phyloP scores from a whole-genome alignment of 2,797 vertebrate genomes.

The Phalloptychus januarius region DNA sequence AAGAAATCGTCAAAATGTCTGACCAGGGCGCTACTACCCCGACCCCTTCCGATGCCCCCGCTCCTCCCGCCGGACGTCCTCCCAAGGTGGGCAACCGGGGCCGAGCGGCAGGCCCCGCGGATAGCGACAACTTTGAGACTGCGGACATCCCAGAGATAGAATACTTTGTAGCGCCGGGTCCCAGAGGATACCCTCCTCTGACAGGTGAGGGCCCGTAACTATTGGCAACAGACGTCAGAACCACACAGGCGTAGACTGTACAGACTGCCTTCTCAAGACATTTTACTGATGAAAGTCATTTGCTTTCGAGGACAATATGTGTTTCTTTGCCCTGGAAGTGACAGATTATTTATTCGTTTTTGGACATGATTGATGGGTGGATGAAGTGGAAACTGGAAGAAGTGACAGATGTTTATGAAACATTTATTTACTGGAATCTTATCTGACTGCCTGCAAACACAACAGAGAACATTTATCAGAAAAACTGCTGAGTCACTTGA shows the following conservation, averaged over 20 bases:
- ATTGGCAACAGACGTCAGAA: neutral
- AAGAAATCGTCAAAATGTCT: constrained; percentile 24
- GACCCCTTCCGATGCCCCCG: constrained; percentile 27
- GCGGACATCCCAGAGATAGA: constrained; percentile 85
- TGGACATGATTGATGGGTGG: constrained; percentile 41
- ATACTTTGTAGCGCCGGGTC: constrained; percentile 73
- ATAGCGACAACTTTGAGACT: constrained; percentile 84
- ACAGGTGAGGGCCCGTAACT: constrained; percentile 76
- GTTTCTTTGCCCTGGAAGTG: constrained; percentile 12
- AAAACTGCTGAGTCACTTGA: neutral
- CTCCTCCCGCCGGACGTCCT: constrained; percentile 43
- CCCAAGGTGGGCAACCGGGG: constrained; percentile 76
- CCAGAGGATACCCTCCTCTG: constrained; percentile 82
- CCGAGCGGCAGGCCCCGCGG: constrained; percentile 78
- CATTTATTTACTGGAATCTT: constrained; percentile 15
- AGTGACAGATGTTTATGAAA: constrained; percentile 20
- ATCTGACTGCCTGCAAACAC: neutral
- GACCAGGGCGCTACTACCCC: constrained; percentile 26
- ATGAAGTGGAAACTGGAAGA: constrained; percentile 22
- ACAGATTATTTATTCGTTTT: constrained; percentile 13
- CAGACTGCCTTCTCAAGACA: neutral
- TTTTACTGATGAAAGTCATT: neutral
- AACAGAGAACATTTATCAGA: neutral
- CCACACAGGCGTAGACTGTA: too few species aligned
- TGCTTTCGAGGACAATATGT: constrained; percentile 1